These are phyloP conservation scores for Lanius ludovicianus DNA, from an alignment of 2,113 vertebrate genomes.

Conservation along the genomic window DNA sequence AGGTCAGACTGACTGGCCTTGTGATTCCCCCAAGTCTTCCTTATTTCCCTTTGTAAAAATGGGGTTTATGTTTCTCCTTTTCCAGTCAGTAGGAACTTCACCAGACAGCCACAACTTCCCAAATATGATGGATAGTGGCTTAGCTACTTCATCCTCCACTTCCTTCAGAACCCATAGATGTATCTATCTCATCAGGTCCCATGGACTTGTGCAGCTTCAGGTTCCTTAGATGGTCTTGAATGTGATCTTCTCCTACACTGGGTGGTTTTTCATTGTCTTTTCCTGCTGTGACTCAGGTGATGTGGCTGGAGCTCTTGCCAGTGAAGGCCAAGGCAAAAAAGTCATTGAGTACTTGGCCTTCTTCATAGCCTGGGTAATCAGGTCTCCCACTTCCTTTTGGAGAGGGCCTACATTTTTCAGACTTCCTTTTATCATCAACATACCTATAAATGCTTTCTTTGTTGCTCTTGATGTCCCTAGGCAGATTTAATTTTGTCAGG, in stretches of 20 bases:
- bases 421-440: neutral
- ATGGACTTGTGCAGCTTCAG: neutral
- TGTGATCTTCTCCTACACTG: neutral
- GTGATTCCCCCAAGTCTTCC: neutral
- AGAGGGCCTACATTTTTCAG: neutral
- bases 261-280: neutral
- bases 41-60: neutral
- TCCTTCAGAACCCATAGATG: neutral
- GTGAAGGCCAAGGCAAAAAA: neutral
- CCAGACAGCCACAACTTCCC: neutral
- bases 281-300: neutral
- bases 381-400: neutral
- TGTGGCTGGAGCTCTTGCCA: neutral
- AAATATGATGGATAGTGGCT: neutral
- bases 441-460: neutral
- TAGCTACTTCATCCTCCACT: neutral
- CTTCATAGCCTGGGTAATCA: neutral
- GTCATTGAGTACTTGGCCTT: neutral
- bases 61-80: neutral
- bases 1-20: neutral
- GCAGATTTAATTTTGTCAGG: neutral
- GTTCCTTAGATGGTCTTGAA: neutral
- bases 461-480: neutral
- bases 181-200: neutral
- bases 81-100: neutral